Evolutionary conservation across 2,888 invertebrate species (phyloP).

Genomic region (Cheilosia impressa): DNA sequence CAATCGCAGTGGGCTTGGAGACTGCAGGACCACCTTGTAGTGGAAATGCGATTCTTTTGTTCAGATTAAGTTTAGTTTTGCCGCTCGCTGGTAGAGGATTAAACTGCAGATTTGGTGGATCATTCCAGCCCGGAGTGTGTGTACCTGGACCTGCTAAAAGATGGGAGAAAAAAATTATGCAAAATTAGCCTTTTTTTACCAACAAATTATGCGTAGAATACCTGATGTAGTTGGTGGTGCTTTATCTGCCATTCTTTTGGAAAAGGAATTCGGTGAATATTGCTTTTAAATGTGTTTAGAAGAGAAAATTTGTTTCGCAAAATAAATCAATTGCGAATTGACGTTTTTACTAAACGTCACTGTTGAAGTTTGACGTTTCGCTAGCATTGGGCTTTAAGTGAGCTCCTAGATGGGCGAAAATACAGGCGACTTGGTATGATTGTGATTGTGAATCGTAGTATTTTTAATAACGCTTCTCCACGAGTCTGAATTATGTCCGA

Average conservation of each 20-base stretch:
- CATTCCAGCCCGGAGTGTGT: constrained; percentile 83
- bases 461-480: too few species aligned
- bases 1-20: constrained; percentile 79
- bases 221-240: constrained; percentile 63
- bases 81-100: constrained; percentile 76
- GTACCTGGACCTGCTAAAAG: constrained; percentile 80
- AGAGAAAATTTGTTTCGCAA: constrained; percentile 70
- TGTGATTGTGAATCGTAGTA: not conserved
- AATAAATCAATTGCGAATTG: constrained; percentile 73
- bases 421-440: not conserved
- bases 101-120: constrained; percentile 81
- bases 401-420: constrained; percentile 16
- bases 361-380: constrained; percentile 40
- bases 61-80: constrained; percentile 81
- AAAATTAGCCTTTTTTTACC: not conserved
- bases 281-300: constrained; percentile 49
- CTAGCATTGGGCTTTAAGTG: not conserved
- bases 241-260: constrained; percentile 63
- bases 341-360: constrained; percentile 69
- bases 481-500: too few species aligned
- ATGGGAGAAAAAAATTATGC: not conserved
- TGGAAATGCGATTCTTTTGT: constrained; percentile 82
- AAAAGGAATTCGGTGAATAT: constrained; percentile 20
- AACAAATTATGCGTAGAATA: not conserved
- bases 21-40: constrained; percentile 77